Conservation (phyloP, 2,797 vertebrate species). For the Menidia menidia region DNA sequence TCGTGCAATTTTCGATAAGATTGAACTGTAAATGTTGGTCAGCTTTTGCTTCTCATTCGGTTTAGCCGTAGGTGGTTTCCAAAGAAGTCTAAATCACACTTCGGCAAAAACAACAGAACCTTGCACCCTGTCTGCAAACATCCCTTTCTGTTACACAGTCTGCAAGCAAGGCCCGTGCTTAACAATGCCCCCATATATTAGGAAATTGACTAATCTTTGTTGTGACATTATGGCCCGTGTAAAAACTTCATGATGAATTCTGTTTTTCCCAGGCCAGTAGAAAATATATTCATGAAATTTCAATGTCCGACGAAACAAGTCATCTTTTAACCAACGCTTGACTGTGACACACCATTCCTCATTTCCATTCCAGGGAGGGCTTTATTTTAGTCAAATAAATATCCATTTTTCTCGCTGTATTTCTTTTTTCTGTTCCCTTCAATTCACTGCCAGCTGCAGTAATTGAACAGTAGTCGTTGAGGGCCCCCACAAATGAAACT, state of each 20-base stretch:
- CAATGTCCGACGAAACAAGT: constrained; percentile 85
- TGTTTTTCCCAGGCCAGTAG: constrained; percentile 73
- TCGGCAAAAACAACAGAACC: constrained; percentile 12
- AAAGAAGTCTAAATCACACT: neutral
- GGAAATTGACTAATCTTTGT: constrained; percentile 80
- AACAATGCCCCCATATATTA: constrained; percentile 74
- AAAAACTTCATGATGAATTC: constrained; percentile 83
- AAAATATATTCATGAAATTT: constrained; percentile 90
- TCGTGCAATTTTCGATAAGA: neutral
- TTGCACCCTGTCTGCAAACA: constrained; percentile 24
- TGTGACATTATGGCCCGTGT: constrained; percentile 80
- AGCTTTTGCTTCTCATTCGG: neutral
- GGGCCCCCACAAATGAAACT: constrained; percentile 81
- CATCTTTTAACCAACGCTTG: constrained; percentile 84
- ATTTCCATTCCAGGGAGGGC: constrained; percentile 77
- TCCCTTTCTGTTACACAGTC: constrained; percentile 31
- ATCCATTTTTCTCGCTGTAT: constrained; percentile 82
- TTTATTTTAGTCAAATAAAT: constrained; percentile 85
- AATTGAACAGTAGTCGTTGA: constrained; percentile 82
- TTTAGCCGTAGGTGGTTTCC: constrained; percentile 2
- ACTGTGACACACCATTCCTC: constrained; percentile 82
- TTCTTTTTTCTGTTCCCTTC: constrained; percentile 21
- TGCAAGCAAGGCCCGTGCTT: constrained; percentile 50
- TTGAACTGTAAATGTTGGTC: neutral
- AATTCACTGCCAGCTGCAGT: constrained; percentile 66